Conservation (phyloP, 2,113 vertebrate genomes). For the Laterallus jamaicensis region DNA sequence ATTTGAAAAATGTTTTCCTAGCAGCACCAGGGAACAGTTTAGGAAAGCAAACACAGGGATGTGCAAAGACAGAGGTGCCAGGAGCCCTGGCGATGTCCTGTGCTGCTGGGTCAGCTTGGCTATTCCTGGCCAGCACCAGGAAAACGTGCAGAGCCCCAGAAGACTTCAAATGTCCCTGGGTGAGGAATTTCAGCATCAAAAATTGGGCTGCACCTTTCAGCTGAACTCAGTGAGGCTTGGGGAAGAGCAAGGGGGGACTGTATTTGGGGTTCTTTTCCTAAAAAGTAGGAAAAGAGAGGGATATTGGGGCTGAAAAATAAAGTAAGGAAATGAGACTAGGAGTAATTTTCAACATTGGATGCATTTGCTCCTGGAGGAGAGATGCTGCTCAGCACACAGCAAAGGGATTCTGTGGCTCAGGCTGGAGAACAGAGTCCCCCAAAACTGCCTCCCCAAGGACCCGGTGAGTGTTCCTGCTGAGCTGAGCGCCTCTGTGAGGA, state of each 20-base stretch:
- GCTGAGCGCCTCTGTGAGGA: neutral
- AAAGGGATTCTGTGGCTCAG: neutral
- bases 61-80: neutral
- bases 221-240: neutral
- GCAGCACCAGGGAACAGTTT: neutral
- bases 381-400: neutral
- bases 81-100: neutral
- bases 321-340: neutral
- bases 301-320: neutral
- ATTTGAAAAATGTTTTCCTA: neutral
- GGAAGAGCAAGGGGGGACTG: neutral
- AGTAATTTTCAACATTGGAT: neutral
- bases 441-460: neutral
- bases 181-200: neutral
- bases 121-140: fast-evolving
- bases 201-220: neutral
- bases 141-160: neutral
- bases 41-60: neutral
- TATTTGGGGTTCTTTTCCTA: no score
- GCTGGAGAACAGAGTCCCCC: fast-evolving
- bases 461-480: neutral
- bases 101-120: neutral
- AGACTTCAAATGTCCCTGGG: neutral
- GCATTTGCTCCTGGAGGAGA: neutral
- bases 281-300: neutral